Base-by-base conservation (phyloP, 2,888 invertebrate species). In the Clepsis dumicolana region DNA sequence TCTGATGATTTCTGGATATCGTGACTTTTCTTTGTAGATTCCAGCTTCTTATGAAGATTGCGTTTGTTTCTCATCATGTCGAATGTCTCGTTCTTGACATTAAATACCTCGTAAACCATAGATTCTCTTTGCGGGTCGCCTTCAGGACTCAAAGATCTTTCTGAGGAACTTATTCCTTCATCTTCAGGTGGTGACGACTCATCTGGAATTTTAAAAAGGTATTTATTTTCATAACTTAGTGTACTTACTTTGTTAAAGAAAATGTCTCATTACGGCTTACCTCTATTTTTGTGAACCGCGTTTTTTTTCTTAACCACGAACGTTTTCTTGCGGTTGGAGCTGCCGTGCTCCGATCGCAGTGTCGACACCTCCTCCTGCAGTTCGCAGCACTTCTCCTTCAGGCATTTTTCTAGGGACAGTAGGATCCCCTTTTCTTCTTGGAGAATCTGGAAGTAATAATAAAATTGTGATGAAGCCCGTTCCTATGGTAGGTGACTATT, bases 161-260 rank as follows among this genome's bases (percentile, higher is more conserved):
- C 97, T 0, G 97, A 97, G 8, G 97, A 97, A 79, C 97, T 97
- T 74, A 98, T 98, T 5, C 97, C 97, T 93, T 97, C 97, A 80
- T 97, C 97, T 89, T 97, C 97, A 44, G 96, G 96, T 74, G 97
- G 97, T 5, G 97, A 96, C 50, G 96, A 96, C 79, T 95, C 95
- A 78, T 94, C 95, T 95, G 80, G 2, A 91, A 92, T 18, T 44
- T 16, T 5, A 44, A 18, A 44, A 44, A 7, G 7, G 8, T 18
- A 1, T 8, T 18, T 7, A 18, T 18, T 8, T 5, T 18, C 18
- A 44, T 8, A n/a, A 44, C 8, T 44, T 5, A n/a, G n/a, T n/a
- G n/a, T n/a, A n/a, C n/a, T n/a, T n/a, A n/a, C n/a, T n/a, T n/a
- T n/a, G n/a, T 52, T 16, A 5, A 21, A 4, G 14, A 41, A 24